Evolutionary conservation across 2,888 invertebrate species (phyloP), one percentile per base, ranked within the genome.

Genomic region (Melanargia galathea): DNA sequence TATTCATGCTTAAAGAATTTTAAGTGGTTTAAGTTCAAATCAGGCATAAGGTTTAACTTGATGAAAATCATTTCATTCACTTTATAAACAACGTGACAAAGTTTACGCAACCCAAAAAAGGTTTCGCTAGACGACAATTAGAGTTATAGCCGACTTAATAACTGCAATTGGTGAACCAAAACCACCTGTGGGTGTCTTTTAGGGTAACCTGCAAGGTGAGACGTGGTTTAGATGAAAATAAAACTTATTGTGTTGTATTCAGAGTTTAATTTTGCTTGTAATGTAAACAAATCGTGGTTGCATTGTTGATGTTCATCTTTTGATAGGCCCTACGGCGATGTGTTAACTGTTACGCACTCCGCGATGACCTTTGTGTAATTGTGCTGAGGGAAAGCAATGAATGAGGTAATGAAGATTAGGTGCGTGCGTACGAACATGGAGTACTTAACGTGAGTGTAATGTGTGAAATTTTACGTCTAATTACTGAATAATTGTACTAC

Each of bases 141-240:
- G 40, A n/a, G 40, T 48, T 54, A 38, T 55, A 63, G 40, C 26
- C 13, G 22, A 55, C 60, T 49, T 63, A 63, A 63, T 63, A 18
- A 49, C 49, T 55, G 48, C 49, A 63, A 60, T 60, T 60, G 60
- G 60, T 43, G 60, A 46, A 18, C 55, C 60, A 16, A 60, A 60
- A 63, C 55, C 55, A 49, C 63, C 54, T 54, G 54, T 63, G 54
- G 63, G 63, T 63, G 63, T 63, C n/a, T 54, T 54, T 56, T 55
- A 59, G 52, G 46, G 22, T 63, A 54, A 46, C 26, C 7, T 45
- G 16, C 26, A 46, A 51, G 51, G 57, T 58, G n/a, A 63, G 13
- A 24, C 16, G 11, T 10, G 8, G n/a, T 16, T 35, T 13, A 61
- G 22, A 5, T 7, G 16, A 55, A 45, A 62, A 45, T 49, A 11